A percentile compares a stretch with the other conserved stretches of the same genome.
Conservation (phyloP, 2,797 vertebrate species). For the Centroberyx gerrardi region DNA sequence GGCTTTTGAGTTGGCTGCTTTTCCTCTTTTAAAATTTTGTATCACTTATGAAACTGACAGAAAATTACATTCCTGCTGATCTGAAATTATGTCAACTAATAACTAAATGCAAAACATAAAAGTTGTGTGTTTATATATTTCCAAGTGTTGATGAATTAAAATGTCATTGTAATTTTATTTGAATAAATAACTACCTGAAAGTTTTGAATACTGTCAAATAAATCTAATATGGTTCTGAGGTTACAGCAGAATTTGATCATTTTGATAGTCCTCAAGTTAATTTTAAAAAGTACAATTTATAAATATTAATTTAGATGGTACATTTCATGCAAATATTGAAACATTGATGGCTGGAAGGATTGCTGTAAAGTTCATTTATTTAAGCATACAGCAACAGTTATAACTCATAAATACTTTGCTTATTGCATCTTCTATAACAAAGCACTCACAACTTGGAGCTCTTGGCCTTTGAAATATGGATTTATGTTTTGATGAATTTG, state of each 20-base stretch:
- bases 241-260: not conserved
- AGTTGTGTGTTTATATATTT: slow-evolving; percentile 71
- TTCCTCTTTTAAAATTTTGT: slow-evolving; percentile 49
- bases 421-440: slow-evolving; percentile 47
- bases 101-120: slow-evolving; percentile 71
- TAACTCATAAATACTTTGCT: slow-evolving; percentile 33
- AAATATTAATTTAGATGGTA: slow-evolving; percentile 2
- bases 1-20: slow-evolving; percentile 17
- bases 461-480: no score
- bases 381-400: no score
- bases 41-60: slow-evolving; percentile 54
- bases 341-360: no score
- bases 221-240: not conserved
- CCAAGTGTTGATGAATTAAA: slow-evolving; percentile 84
- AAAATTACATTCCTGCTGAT: slow-evolving; percentile 70
- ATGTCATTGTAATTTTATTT: slow-evolving; percentile 82
- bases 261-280: not conserved
- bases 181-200: slow-evolving; percentile 77
- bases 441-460: slow-evolving; percentile 19
- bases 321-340: slow-evolving; percentile 11
- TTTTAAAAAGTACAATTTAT: not conserved
- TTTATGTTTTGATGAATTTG: not conserved
- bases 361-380: no score
- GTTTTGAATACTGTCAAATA: not conserved
- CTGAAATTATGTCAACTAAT: slow-evolving; percentile 69